Conservation (phyloP, 2,113 vertebrate species). For the Laticauda colubrina region DNA sequence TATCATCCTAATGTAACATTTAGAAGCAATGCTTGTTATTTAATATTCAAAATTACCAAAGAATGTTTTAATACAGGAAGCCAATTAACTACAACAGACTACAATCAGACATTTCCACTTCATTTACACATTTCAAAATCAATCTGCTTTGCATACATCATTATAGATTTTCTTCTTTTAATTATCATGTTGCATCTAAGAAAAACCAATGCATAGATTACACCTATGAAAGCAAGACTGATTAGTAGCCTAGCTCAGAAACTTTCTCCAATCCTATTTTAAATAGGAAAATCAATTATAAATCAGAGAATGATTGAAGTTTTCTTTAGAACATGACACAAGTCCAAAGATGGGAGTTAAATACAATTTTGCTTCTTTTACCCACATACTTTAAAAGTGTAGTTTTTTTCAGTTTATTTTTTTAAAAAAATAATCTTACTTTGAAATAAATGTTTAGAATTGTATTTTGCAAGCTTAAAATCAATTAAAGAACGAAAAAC, state of each 20-base stretch:
- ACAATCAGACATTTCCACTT: conserved; percentile 59
- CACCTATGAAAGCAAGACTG: background rate
- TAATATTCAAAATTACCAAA: accelerated
- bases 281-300: background rate
- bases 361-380: background rate
- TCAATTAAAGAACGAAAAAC: background rate
- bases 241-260: background rate
- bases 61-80: background rate
- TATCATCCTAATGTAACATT: background rate
- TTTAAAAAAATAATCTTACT: background rate
- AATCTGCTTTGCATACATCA: background rate
- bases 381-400: background rate
- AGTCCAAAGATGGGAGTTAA: background rate
- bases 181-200: background rate
- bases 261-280: background rate
- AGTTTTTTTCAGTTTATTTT: background rate
- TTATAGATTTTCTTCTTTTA: background rate
- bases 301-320: background rate
- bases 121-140: conserved; percentile 2
- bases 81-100: background rate
- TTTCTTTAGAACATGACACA: background rate
- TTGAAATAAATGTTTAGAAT: background rate
- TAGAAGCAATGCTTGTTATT: accelerated
- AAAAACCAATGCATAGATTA: background rate
- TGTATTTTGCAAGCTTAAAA: background rate